Percentiles rank a stretch among this genome's conserved stretches.
Conservation (phyloP, 2,888 invertebrate genomes). For the Torymus tubicola region DNA sequence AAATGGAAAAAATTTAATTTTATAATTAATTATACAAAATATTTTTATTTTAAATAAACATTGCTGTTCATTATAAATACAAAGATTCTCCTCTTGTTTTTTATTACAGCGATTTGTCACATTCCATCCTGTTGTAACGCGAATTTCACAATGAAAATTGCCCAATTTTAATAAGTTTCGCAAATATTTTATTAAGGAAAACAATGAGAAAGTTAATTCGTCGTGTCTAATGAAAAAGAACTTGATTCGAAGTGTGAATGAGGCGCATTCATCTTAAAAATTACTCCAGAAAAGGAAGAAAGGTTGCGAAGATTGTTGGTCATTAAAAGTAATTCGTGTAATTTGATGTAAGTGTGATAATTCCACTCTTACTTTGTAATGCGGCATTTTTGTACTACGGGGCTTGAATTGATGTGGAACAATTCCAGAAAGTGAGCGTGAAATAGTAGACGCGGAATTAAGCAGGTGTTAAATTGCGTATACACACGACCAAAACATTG, state of each 20-base stretch:
- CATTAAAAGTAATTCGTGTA: constrained; percentile 44
- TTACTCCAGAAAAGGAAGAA: constrained; percentile 5
- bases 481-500: background rate
- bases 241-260: constrained; percentile 5
- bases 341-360: constrained; percentile 33
- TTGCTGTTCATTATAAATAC: too few relatives aligned
- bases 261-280: constrained; percentile 21
- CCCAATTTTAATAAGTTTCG: constrained; percentile 5
- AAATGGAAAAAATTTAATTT: too few relatives aligned
- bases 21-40: too few relatives aligned
- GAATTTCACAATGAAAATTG: background rate
- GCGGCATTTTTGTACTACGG: background rate
- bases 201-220: background rate
- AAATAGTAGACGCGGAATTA: background rate
- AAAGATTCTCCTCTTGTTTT: background rate
- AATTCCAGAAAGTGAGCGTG: background rate
- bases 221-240: constrained; percentile 22
- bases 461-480: background rate
- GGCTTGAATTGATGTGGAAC: constrained; percentile 6
- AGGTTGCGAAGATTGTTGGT: constrained; percentile 17
- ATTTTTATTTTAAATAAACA: too few relatives aligned
- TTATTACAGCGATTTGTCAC: background rate
- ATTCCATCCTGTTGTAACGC: too few relatives aligned
- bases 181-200: background rate
- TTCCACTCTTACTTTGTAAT: constrained; percentile 35